phyloP scores from a whole-genome alignment of 2,113 vertebrate species.

The Myotis yumanensis region DNA sequence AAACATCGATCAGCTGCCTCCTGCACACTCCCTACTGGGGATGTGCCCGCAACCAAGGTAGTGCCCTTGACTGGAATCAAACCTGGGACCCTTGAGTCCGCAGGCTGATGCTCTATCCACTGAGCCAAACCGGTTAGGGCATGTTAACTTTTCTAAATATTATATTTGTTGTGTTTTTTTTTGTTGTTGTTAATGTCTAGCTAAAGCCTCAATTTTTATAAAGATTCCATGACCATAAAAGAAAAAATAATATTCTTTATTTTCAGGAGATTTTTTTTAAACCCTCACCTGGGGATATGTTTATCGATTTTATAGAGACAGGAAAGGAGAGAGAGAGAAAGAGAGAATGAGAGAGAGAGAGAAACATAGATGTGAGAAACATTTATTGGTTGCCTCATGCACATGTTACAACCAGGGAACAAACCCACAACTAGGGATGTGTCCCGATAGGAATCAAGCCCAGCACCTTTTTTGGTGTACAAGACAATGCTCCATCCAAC shows the following conservation, averaged over 20 bases:
- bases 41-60: too few relatives aligned
- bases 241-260: neutral
- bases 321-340: neutral
- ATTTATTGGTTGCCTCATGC: neutral
- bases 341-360: neutral
- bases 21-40: too few relatives aligned
- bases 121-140: too few relatives aligned
- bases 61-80: too few relatives aligned
- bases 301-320: neutral
- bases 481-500: neutral
- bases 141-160: neutral
- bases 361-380: too few relatives aligned
- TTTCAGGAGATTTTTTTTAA: neutral
- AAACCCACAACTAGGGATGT: neutral
- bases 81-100: too few relatives aligned
- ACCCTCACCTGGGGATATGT: neutral
- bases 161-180: neutral
- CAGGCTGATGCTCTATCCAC: too few relatives aligned
- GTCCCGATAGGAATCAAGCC: neutral
- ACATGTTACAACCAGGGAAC: neutral
- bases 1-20: too few relatives aligned
- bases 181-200: neutral
- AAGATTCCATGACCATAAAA: neutral
- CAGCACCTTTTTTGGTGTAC: neutral
- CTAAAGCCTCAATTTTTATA: neutral